A percentile compares a stretch with the other conserved stretches of the same genome.
phyloP scores from a whole-genome alignment of 2,888 invertebrate species.

The Drosophila basisetae region DNA sequence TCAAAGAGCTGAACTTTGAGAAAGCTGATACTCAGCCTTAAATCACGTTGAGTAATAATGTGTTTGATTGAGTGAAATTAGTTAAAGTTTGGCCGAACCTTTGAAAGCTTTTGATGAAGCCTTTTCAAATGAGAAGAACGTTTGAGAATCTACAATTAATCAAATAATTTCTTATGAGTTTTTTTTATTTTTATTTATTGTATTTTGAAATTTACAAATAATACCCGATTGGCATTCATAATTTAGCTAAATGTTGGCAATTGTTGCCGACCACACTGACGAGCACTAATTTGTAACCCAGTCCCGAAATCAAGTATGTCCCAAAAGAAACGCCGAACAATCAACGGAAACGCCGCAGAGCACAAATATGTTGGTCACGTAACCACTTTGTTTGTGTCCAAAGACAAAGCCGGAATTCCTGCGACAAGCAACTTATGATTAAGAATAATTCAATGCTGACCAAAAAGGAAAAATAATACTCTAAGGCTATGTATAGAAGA shows the following conservation, averaged over 20 bases:
- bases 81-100: background rate
- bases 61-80: slow-evolving; percentile 2
- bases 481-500: background rate
- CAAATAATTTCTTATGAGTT: background rate
- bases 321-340: slow-evolving; percentile 23
- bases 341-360: slow-evolving; percentile 42
- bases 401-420: slow-evolving; percentile 28
- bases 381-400: slow-evolving; percentile 40
- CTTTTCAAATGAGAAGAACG: background rate
- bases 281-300: slow-evolving; percentile 50
- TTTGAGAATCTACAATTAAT: background rate
- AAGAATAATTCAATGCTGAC: slow-evolving; percentile 19
- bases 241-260: slow-evolving; percentile 29
- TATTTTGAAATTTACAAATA: background rate
- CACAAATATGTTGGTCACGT: slow-evolving; percentile 72
- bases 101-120: background rate
- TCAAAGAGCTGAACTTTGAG: background rate
- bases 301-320: slow-evolving; percentile 14
- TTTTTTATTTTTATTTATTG: background rate
- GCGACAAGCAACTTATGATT: slow-evolving; percentile 44
- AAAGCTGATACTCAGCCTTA: slow-evolving; percentile 1
- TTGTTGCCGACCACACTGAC: slow-evolving; percentile 34
- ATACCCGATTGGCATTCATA: slow-evolving; percentile 51
- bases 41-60: slow-evolving; percentile 22
- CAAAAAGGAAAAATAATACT: background rate